Evolutionary conservation across 2,888 invertebrate species (phyloP).

Genomic region (Micoletzkya japonica): DNA sequence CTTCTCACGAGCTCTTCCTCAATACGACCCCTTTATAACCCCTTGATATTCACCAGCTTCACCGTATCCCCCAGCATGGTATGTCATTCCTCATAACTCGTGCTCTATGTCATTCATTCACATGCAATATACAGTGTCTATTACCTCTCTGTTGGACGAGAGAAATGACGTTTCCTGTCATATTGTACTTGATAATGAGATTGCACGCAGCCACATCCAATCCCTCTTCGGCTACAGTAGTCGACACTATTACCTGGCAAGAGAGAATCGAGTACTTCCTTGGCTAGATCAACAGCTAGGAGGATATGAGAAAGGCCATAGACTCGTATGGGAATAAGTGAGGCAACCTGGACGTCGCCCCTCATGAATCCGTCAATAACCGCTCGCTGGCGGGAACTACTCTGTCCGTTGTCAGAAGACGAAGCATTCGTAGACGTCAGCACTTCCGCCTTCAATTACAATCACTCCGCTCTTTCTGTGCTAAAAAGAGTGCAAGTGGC

Average conservation of each 20-base stretch:
- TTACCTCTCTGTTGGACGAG: slow-evolving; percentile 27
- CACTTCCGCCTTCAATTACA: slow-evolving; percentile 6
- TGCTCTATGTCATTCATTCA: neutral
- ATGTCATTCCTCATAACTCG: neutral
- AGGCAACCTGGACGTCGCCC: neutral
- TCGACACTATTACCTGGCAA: slow-evolving; percentile 50
- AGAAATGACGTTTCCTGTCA: slow-evolving; percentile 20
- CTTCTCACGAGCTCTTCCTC: slow-evolving; percentile 11
- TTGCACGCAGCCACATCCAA: slow-evolving; percentile 59
- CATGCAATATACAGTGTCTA: neutral
- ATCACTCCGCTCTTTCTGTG: neutral
- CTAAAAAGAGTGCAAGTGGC: neutral
- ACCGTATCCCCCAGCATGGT: neutral
- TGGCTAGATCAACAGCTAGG: no score
- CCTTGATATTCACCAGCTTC: neutral
- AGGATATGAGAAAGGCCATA: no score
- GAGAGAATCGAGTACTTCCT: neutral
- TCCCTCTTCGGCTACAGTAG: slow-evolving; percentile 62
- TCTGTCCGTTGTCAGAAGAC: slow-evolving; percentile 3
- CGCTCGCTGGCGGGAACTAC: slow-evolving; percentile 13
- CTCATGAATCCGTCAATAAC: slow-evolving; percentile 14
- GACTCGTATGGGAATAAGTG: no score
- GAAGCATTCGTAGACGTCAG: slow-evolving; percentile 22
- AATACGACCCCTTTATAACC: neutral
- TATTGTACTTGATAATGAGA: slow-evolving; percentile 61